Evolutionary conservation across 2,797 vertebrate genomes (phyloP).

Genomic region (Psittacula echo): DNA sequence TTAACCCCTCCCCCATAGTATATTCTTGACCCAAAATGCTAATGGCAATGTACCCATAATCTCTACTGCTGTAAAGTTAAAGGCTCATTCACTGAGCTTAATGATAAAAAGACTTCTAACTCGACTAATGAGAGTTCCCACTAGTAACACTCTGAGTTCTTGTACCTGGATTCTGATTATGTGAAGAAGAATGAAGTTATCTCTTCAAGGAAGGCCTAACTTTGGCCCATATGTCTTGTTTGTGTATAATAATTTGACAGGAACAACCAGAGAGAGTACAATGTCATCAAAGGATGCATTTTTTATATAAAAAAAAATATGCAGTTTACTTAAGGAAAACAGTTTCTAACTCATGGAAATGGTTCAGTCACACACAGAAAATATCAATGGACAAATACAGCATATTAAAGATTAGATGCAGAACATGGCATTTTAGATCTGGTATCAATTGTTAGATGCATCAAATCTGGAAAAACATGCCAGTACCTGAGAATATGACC

Average conservation of each 20-base stretch:
- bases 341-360: background rate
- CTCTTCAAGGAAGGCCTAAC: background rate
- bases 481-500: background rate
- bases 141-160: background rate
- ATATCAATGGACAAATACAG: background rate
- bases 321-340: background rate
- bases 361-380: background rate
- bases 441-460: background rate
- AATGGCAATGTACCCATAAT: background rate
- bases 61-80: background rate
- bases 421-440: background rate
- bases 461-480: background rate
- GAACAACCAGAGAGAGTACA: background rate
- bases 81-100: background rate
- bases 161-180: background rate
- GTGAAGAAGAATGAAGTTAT: background rate
- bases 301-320: background rate
- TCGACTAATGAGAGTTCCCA: background rate
- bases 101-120: background rate
- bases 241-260: background rate
- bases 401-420: background rate
- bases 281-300: background rate
- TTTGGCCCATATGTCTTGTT: background rate
- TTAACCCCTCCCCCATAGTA: background rate
- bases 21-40: background rate